These are phyloP conservation scores for Mercenaria mercenaria DNA, from an alignment of 1,140 invertebrate genomes.

Conservation along the genomic window DNA sequence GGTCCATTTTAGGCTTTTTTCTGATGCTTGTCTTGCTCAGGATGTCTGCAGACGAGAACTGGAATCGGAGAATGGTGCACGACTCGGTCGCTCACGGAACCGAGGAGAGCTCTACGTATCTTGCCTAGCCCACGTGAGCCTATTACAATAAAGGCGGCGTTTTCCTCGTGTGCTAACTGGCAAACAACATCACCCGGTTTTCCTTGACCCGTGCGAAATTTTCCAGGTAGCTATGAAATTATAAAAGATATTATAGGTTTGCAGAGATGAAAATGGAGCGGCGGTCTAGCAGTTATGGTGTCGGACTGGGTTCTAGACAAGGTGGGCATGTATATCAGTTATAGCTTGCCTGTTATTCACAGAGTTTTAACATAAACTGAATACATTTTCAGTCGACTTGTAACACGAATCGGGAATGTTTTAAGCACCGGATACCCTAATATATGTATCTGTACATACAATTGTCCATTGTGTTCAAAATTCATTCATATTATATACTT, in stretches of 20 bases:
- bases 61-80: constrained; percentile 72
- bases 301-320: background rate
- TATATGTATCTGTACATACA: no score
- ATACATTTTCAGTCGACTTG: background rate
- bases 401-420: no score
- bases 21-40: background rate
- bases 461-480: no score
- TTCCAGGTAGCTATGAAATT: background rate
- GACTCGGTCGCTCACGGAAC: constrained; percentile 77
- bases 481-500: no score
- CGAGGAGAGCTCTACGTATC: constrained; percentile 71
- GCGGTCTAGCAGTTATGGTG: background rate
- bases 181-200: constrained; percentile 74
- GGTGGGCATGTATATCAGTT: background rate
- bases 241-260: background rate
- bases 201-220: constrained; percentile 44
- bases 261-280: no score
- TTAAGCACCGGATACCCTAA: no score
- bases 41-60: constrained; percentile 63
- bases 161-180: constrained; percentile 70
- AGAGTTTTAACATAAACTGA: background rate
- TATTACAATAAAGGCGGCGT: constrained; percentile 69
- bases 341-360: background rate
- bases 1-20: no score
- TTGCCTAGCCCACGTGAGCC: constrained; percentile 70